Conservation (phyloP, 2,888 invertebrate genomes). For the Melieria omissa region DNA sequence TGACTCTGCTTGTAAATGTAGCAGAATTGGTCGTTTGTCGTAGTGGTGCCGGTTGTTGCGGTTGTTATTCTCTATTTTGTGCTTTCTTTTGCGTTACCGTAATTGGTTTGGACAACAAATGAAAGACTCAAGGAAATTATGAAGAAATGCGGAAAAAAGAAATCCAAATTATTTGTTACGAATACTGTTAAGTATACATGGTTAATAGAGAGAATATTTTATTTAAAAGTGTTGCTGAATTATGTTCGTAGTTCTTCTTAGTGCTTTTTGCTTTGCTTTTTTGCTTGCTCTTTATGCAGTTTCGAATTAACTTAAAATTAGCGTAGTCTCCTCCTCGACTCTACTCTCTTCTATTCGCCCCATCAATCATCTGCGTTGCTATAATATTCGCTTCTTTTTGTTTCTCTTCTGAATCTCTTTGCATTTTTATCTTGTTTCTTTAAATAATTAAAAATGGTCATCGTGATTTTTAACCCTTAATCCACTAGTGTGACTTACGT, state of each 20-base stretch:
- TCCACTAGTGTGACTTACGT: constrained; percentile 13
- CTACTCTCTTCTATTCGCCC: too few species aligned
- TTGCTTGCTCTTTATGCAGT: constrained; percentile 16
- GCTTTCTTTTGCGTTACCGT: too few species aligned
- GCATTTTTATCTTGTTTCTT: constrained; percentile 1
- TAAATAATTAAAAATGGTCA: not conserved
- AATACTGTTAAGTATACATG: constrained; percentile 36
- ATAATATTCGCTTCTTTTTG: not conserved
- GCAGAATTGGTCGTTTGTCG: constrained; percentile 24
- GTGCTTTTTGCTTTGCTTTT: constrained; percentile 20
- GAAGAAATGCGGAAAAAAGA: constrained; percentile 24
- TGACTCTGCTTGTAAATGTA: constrained; percentile 24
- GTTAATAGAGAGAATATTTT: constrained; percentile 31
- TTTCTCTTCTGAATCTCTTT: constrained; percentile 8
- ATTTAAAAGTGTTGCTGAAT: constrained; percentile 26
- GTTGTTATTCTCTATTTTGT: too few species aligned
- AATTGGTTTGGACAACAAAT: too few species aligned
- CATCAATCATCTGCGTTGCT: constrained; percentile 18
- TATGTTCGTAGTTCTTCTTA: constrained; percentile 5
- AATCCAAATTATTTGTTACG: constrained; percentile 32
- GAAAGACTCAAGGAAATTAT: constrained; percentile 20
- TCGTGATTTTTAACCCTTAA: constrained; percentile 13
- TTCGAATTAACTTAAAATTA: constrained; percentile 35
- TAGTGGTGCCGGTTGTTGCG: constrained; percentile 27
- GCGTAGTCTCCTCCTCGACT: not conserved